Conservation (phyloP, 2,113 vertebrate species). For the Piaya cayana region DNA sequence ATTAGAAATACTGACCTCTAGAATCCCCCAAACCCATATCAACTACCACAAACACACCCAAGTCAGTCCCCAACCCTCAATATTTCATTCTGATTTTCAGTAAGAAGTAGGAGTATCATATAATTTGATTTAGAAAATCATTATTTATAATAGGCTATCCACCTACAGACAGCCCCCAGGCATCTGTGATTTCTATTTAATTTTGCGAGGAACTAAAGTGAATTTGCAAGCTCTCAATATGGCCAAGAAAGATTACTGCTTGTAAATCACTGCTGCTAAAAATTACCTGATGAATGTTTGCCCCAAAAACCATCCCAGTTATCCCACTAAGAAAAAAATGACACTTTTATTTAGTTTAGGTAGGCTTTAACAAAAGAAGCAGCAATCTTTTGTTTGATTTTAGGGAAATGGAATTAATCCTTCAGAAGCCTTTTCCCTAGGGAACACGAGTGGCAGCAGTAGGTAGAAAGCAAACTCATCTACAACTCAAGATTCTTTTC, state of each 20-base stretch:
- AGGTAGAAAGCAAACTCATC: neutral
- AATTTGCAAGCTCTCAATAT: neutral
- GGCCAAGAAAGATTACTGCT: neutral
- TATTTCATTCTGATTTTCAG: neutral
- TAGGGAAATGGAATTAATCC: neutral
- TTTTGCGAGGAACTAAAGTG: neutral
- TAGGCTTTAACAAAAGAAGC: neutral
- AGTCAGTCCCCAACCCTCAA: neutral
- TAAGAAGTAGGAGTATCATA: neutral
- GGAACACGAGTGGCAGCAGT: neutral
- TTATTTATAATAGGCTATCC: neutral
- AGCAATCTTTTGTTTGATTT: neutral
- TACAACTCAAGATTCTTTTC: neutral
- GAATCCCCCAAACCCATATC: neutral
- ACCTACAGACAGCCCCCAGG: neutral
- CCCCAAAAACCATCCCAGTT: neutral
- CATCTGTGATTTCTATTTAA: neutral
- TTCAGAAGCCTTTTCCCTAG: neutral
- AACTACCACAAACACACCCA: neutral
- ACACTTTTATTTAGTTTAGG: neutral
- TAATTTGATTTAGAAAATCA: neutral
- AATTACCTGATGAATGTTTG: neutral
- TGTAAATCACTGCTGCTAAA: neutral
- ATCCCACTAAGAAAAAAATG: neutral
- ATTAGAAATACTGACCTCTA: neutral